phyloP scores from a whole-genome alignment of 2,888 invertebrate genomes.

The Eupithecia abbreviata region DNA sequence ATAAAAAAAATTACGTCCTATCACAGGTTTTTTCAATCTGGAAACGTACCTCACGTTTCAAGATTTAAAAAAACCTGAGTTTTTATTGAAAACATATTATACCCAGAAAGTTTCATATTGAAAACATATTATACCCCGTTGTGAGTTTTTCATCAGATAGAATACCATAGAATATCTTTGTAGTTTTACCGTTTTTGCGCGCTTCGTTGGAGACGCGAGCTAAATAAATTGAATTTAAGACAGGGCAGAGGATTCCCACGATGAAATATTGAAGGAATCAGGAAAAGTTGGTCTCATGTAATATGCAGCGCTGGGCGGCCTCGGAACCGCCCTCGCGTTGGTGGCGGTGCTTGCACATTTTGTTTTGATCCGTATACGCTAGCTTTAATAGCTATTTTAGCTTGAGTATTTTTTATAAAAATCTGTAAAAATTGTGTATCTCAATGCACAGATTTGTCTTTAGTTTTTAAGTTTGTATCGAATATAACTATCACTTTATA shows the following conservation, averaged over 20 bases:
- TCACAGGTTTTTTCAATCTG: not conserved
- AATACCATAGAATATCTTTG: not conserved
- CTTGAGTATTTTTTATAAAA: slow-evolving; percentile 22
- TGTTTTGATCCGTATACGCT: slow-evolving; percentile 41
- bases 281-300: slow-evolving; percentile 77
- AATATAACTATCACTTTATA: not conserved
- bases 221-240: slow-evolving; percentile 47
- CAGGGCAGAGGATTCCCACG: slow-evolving; percentile 59
- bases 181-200: slow-evolving; percentile 15
- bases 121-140: not conserved
- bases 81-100: too few relatives aligned
- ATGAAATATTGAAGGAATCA: slow-evolving; percentile 77
- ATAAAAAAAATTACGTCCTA: too few relatives aligned
- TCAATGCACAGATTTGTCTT: not conserved
- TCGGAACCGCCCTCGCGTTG: slow-evolving; percentile 51
- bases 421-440: not conserved
- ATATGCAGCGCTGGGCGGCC: slow-evolving; percentile 67
- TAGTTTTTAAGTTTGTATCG: not conserved
- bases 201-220: slow-evolving; percentile 30
- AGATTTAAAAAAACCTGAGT: too few relatives aligned
- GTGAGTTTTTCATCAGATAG: not conserved
- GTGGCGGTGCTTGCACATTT: slow-evolving; percentile 68
- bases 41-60: too few relatives aligned
- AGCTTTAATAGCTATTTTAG: slow-evolving; percentile 43
- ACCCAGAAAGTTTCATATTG: not conserved